These are phyloP conservation scores for Microvelia longipes DNA, from an alignment of 1,140 invertebrate species.

Conservation along the genomic window DNA sequence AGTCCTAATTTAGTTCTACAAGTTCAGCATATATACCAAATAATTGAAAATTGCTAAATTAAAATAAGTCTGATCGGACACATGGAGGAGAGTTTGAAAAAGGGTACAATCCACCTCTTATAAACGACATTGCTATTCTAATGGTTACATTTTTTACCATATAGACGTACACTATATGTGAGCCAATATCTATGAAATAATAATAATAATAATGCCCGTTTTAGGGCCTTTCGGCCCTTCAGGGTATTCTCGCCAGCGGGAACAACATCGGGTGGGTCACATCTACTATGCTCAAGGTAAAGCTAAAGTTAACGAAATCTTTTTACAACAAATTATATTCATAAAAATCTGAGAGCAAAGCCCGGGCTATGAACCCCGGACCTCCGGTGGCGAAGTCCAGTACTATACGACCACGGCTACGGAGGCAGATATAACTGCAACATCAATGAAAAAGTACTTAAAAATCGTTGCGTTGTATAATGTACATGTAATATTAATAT, in stretches of 20 bases:
- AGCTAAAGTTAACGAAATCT: no score
- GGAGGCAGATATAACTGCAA: conserved; percentile 11
- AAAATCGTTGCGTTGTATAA: conserved; percentile 29
- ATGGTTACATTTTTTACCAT: conserved; percentile 21
- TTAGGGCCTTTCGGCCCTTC: conserved; percentile 36
- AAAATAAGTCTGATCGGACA: conserved; percentile 23
- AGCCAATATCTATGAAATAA: not conserved
- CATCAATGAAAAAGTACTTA: conserved; percentile 21
- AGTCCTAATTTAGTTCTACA: not conserved
- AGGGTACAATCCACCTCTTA: conserved; percentile 5
- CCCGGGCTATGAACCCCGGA: no score
- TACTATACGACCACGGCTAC: conserved; percentile 23
- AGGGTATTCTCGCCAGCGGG: conserved; percentile 35
- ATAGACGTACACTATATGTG: conserved; percentile 13
- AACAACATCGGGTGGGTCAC: no score
- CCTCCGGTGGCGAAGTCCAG: conserved; percentile 29
- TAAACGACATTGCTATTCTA: conserved; percentile 21
- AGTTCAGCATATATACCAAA: conserved; percentile 17
- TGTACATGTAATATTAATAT: conserved; percentile 30
- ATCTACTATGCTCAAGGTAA: no score
- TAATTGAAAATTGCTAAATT: conserved; percentile 14
- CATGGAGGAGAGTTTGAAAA: conserved; percentile 32
- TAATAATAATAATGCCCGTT: conserved; percentile 2
- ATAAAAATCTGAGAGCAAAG: conserved; percentile 26
- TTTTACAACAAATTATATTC: conserved; percentile 32